A percentile compares a stretch with the other conserved stretches of the same genome.
Evolutionary conservation across 2,113 vertebrate genomes (phyloP).

Genomic region (Corythornis cristatus): DNA sequence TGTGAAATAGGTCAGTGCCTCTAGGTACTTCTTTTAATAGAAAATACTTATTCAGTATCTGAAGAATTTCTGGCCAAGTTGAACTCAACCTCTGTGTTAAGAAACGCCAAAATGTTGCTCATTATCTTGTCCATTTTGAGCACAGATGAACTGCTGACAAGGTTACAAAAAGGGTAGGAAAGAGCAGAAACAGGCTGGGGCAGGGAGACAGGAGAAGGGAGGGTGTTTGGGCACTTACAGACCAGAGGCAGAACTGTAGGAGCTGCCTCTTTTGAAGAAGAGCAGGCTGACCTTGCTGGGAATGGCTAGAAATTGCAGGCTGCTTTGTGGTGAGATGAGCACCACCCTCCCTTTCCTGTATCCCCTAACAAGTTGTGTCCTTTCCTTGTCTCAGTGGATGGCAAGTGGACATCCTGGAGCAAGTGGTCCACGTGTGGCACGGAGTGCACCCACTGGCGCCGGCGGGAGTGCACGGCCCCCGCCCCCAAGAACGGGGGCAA

Average conservation of each 20-base stretch:
- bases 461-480: slow-evolving; percentile 89
- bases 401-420: slow-evolving; percentile 93
- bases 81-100: neutral
- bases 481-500: slow-evolving; percentile 92
- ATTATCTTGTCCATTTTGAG: neutral
- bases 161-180: neutral
- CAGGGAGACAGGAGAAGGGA: neutral
- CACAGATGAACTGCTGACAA: neutral
- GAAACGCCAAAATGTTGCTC: neutral
- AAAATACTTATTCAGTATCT: neutral
- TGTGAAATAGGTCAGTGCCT: neutral
- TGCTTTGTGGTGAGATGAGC: rapidly evolving
- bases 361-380: neutral
- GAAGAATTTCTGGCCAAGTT: neutral
- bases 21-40: neutral
- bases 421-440: slow-evolving; percentile 96
- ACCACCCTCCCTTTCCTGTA: rapidly evolving
- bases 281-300: neutral
- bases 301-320: neutral
- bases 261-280: neutral
- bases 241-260: neutral
- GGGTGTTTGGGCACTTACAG: neutral
- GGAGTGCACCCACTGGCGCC: slow-evolving; percentile 94
- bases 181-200: rapidly evolving
- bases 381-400: slow-evolving; percentile 84